Evolutionary conservation across 2,113 vertebrate genomes (phyloP).

Genomic region (Leuciscus idus): DNA sequence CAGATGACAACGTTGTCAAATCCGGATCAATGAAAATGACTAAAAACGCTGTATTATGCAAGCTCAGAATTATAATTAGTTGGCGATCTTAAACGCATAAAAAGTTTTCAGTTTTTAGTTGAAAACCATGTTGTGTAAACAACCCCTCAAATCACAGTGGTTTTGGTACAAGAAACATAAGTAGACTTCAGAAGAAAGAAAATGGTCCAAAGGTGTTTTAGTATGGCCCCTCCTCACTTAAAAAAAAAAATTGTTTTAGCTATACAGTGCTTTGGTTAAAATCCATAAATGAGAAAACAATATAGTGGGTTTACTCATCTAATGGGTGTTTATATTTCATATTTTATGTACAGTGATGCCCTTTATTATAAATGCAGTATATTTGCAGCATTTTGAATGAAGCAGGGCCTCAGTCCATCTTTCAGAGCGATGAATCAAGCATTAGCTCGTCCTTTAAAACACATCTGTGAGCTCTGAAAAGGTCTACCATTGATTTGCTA

Average conservation of each 20-base stretch:
- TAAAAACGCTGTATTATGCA: too few relatives aligned
- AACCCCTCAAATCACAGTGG: not conserved
- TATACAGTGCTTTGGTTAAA: not conserved
- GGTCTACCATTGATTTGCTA: conserved; percentile 58
- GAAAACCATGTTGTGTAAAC: too few relatives aligned
- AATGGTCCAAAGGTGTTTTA: not conserved
- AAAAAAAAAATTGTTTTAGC: not conserved
- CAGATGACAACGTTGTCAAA: too few relatives aligned
- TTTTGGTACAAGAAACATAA: not conserved
- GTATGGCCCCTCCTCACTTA: not conserved
- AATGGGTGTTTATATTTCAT: conserved; percentile 24
- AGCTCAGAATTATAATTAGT: too few relatives aligned
- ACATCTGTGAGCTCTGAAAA: conserved; percentile 35
- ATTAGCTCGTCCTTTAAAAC: conserved; percentile 33
- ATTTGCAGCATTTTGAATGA: conserved; percentile 29
- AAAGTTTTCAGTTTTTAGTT: too few relatives aligned
- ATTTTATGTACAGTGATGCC: not conserved
- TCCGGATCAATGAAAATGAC: too few relatives aligned
- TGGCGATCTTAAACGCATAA: too few relatives aligned
- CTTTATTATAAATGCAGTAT: conserved; percentile 26
- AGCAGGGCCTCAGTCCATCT: conserved; percentile 38
- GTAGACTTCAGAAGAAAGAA: not conserved
- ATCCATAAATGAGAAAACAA: not conserved
- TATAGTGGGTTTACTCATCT: not conserved
- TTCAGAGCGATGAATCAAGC: conserved; percentile 17